Conservation (phyloP, 2,797 vertebrate genomes). For the Rhabdophis nuchalis region DNA sequence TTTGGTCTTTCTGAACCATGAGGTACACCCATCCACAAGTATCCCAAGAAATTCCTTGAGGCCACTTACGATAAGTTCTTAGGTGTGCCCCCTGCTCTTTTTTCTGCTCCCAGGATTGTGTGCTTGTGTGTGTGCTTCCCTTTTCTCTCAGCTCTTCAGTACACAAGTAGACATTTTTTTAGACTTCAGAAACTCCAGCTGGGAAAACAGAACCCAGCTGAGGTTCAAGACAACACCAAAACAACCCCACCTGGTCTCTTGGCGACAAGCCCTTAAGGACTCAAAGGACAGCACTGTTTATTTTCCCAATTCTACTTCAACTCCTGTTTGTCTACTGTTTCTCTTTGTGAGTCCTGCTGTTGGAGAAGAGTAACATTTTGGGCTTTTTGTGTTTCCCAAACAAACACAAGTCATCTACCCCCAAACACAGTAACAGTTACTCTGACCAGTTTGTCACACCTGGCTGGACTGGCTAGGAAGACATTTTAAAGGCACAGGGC, state of each 20-base stretch:
- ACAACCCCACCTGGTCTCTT: neutral
- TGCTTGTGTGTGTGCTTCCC: neutral
- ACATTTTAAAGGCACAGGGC: neutral
- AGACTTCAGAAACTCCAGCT: neutral
- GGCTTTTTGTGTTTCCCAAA: neutral
- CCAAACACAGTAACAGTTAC: neutral
- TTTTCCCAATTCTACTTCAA: neutral
- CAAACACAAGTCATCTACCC: neutral
- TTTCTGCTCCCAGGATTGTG: neutral
- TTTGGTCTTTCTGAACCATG: neutral
- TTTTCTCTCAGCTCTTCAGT: neutral
- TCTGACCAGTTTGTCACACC: rapidly evolving
- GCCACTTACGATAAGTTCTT: neutral
- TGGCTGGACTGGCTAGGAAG: neutral
- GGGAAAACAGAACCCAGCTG: neutral
- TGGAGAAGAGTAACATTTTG: neutral
- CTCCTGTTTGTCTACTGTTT: neutral
- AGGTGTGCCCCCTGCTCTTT: neutral
- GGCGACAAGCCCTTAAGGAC: neutral
- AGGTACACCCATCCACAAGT: neutral
- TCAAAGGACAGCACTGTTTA: neutral
- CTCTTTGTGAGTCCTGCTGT: neutral
- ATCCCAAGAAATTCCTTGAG: neutral
- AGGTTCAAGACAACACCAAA: neutral
- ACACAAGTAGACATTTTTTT: neutral